These are phyloP conservation scores for Bruchidius siliquastri DNA, from an alignment of 2,888 invertebrate genomes.

Conservation along the genomic window DNA sequence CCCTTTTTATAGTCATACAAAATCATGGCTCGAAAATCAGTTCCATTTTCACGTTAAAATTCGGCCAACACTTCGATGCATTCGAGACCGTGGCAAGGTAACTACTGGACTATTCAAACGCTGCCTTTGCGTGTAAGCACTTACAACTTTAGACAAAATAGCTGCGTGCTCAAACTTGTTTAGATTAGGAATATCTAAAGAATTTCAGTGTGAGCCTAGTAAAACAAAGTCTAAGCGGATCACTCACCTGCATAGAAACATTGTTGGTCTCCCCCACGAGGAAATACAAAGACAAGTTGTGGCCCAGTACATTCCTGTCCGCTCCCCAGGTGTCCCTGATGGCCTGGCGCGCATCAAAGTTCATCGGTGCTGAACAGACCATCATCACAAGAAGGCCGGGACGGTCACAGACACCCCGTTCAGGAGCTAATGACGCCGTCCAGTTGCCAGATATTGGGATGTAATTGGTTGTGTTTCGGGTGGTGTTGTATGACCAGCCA, in stretches of 20 bases:
- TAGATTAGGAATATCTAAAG: too few relatives aligned
- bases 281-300: slow-evolving; percentile 28
- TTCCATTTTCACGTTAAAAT: too few relatives aligned
- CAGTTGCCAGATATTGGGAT: slow-evolving; percentile 46
- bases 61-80: too few relatives aligned
- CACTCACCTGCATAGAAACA: slow-evolving; percentile 50
- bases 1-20: too few relatives aligned
- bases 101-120: too few relatives aligned
- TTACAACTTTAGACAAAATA: too few relatives aligned
- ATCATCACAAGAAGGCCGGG: slow-evolving; percentile 53
- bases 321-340: slow-evolving; percentile 70
- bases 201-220: too few relatives aligned
- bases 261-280: slow-evolving; percentile 56
- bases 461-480: slow-evolving; percentile 67
- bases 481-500: slow-evolving; percentile 73
- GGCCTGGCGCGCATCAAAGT: slow-evolving; percentile 61
- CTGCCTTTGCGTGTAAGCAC: too few relatives aligned
- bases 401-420: slow-evolving; percentile 28
- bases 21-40: too few relatives aligned
- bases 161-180: too few relatives aligned
- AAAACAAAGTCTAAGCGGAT: too few relatives aligned
- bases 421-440: slow-evolving; percentile 28
- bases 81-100: too few relatives aligned
- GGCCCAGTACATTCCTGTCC: slow-evolving; percentile 28
- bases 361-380: slow-evolving; percentile 68